A percentile compares a stretch with the other conserved stretches of the same genome.
Evolutionary conservation across 2,888 invertebrate genomes (phyloP).

Genomic region (Nymphalis urticae): DNA sequence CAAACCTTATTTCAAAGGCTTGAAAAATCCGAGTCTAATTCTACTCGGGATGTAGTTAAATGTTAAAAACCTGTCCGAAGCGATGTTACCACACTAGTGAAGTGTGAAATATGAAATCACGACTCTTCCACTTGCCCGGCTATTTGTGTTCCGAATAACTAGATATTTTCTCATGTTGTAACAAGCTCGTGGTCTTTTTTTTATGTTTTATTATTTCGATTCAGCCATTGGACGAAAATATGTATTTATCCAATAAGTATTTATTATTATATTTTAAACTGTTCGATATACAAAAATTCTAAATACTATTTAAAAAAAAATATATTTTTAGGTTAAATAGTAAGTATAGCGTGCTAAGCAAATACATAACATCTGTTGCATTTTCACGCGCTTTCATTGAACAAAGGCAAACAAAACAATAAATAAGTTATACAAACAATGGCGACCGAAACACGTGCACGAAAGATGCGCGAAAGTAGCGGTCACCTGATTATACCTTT

Average conservation of each 20-base stretch:
- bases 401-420: conserved; percentile 47
- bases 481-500: conserved; percentile 67
- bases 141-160: conserved; percentile 77
- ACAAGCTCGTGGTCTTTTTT: conserved; percentile 62
- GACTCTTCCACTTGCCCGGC: conserved; percentile 71
- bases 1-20: conserved; percentile 44
- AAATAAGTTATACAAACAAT: conserved; percentile 54
- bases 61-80: conserved; percentile 70
- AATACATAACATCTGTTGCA: conserved; percentile 64
- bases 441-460: conserved; percentile 50
- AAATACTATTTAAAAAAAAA: neutral
- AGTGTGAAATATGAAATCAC: conserved; percentile 82
- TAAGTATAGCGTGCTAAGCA: conserved; percentile 20
- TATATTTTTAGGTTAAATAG: neutral
- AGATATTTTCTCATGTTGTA: conserved; percentile 69
- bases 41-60: conserved; percentile 51
- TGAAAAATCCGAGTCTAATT: conserved; percentile 38
- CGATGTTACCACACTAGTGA: conserved; percentile 69
- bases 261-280: neutral
- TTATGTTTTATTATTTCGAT: conserved; percentile 49
- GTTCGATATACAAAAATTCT: neutral
- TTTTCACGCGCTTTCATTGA: conserved; percentile 50
- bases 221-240: neutral
- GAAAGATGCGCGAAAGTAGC: conserved; percentile 58
- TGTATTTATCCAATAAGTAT: too few relatives aligned